Conservation (phyloP, 2,797 vertebrate genomes). For the Gadopsis marmoratus region DNA sequence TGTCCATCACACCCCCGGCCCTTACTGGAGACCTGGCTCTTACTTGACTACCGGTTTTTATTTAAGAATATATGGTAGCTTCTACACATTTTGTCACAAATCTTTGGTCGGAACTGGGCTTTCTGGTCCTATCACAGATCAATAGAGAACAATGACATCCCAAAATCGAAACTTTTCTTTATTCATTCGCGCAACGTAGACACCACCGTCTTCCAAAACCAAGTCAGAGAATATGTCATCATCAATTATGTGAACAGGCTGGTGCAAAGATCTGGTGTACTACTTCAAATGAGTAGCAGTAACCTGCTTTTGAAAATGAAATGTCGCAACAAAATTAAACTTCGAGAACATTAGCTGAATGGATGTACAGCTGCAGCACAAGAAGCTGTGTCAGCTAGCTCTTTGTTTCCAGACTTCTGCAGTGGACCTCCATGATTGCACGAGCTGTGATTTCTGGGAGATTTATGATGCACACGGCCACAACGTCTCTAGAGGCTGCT, state of each 20-base stretch:
- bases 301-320: constrained; percentile 2
- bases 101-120: too few relatives aligned
- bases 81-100: too few relatives aligned
- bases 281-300: background rate
- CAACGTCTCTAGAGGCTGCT: constrained; percentile 31
- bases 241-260: background rate
- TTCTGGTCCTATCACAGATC: background rate
- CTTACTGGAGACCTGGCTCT: too few relatives aligned
- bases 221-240: background rate
- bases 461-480: constrained; percentile 30
- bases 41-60: too few relatives aligned
- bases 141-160: background rate
- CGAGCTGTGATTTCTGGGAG: constrained; percentile 16
- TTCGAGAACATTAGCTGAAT: background rate
- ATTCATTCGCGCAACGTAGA: background rate
- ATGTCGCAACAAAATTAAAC: background rate
- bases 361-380: background rate
- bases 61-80: too few relatives aligned
- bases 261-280: too few relatives aligned
- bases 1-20: too few relatives aligned
- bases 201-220: background rate
- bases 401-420: background rate
- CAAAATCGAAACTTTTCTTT: background rate
- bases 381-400: background rate
- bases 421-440: background rate